Evolutionary conservation across 2,888 invertebrate species (phyloP).

Genomic region (Tholera decimalis): DNA sequence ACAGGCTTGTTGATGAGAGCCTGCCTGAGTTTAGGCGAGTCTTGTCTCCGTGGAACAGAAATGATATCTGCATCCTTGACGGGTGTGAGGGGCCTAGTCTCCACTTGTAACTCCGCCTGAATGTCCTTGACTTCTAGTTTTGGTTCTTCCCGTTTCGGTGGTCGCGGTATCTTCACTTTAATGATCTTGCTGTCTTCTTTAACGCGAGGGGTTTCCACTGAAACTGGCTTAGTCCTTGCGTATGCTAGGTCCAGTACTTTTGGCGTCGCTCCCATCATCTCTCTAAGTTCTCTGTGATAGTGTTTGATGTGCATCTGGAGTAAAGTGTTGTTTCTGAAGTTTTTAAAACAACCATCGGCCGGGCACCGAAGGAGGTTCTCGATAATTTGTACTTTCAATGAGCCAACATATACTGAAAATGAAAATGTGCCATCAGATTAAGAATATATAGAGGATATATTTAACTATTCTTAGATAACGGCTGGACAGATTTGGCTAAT

Average conservation of each 20-base stretch:
- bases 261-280: slow-evolving; percentile 94
- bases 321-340: slow-evolving; percentile 97
- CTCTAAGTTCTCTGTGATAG: slow-evolving; percentile 96
- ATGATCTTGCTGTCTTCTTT: slow-evolving; percentile 72
- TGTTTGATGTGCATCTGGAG: slow-evolving; percentile 98
- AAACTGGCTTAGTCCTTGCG: slow-evolving; percentile 92
- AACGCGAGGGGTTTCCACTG: slow-evolving; percentile 56
- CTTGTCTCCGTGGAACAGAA: slow-evolving; percentile 71
- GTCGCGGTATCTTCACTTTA: slow-evolving; percentile 82
- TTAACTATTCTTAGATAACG: no score
- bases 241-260: slow-evolving; percentile 97
- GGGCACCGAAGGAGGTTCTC: slow-evolving; percentile 94
- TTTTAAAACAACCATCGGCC: slow-evolving; percentile 96
- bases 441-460: neutral
- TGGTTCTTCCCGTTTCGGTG: slow-evolving; percentile 77
- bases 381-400: slow-evolving; percentile 93
- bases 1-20: slow-evolving; percentile 80
- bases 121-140: slow-evolving; percentile 60
- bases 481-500: no score
- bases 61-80: slow-evolving; percentile 56
- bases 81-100: slow-evolving; percentile 61
- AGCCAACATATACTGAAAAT: slow-evolving; percentile 89
- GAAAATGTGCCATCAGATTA: neutral
- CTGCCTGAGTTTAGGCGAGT: slow-evolving; percentile 84
- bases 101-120: slow-evolving; percentile 60